These are phyloP conservation scores for Anolis apletophallus DNA, from an alignment of 2,797 vertebrate genomes.

Conservation along the genomic window DNA sequence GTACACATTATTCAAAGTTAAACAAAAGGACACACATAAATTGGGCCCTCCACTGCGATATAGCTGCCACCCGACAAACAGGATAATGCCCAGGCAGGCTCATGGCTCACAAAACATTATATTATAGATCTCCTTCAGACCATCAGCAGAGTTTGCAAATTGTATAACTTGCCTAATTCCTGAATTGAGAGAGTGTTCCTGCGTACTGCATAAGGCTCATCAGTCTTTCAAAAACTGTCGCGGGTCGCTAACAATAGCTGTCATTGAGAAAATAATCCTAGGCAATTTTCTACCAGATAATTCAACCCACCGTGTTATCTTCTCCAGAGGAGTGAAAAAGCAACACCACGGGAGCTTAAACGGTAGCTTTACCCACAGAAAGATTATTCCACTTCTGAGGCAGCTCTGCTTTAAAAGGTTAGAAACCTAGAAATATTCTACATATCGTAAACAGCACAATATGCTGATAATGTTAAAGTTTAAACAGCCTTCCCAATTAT, in stretches of 20 bases:
- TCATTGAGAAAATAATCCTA: conserved; percentile 72
- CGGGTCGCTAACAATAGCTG: conserved; percentile 59
- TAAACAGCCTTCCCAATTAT: conserved; percentile 63
- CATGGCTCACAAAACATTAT: conserved; percentile 50
- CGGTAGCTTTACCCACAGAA: conserved; percentile 44
- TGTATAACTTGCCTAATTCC: conserved; percentile 45
- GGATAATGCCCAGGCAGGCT: conserved; percentile 41
- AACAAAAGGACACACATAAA: conserved; percentile 64
- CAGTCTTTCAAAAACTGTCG: conserved; percentile 57
- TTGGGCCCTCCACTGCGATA: conserved; percentile 46
- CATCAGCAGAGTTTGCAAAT: conserved; percentile 32
- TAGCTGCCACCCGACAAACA: conserved; percentile 55
- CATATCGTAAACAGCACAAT: conserved; percentile 53
- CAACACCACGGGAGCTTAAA: conserved; percentile 51
- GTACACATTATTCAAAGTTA: conserved; percentile 69
- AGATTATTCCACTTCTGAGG: conserved; percentile 59
- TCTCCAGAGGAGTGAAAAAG: conserved; percentile 69
- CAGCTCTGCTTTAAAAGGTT: conserved; percentile 52
- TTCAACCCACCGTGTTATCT: conserved; percentile 68
- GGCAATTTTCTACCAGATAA: conserved; percentile 69
- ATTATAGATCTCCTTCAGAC: conserved; percentile 49
- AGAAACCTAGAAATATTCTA: conserved; percentile 60
- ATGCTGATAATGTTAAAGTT: conserved; percentile 51
- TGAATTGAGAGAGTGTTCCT: conserved; percentile 46
- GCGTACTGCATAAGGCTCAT: conserved; percentile 59